Percentiles rank a stretch among this genome's conserved stretches.
Evolutionary conservation across 2,888 invertebrate genomes (phyloP).

Genomic region (Agrochola litura): DNA sequence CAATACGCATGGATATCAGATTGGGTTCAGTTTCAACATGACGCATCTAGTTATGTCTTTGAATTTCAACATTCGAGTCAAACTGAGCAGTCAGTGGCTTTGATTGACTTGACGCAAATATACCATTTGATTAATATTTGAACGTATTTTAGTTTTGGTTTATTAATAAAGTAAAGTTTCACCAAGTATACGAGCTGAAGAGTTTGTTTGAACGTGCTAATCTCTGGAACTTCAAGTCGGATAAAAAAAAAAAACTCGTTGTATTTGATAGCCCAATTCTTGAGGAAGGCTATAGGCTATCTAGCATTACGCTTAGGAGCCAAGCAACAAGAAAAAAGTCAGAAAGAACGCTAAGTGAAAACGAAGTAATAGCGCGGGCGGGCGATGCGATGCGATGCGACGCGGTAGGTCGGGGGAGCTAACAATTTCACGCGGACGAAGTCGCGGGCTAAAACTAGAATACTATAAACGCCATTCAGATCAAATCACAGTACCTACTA

Average conservation of each 20-base stretch:
- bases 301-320: too few relatives aligned
- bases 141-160: neutral
- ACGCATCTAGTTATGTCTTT: constrained; percentile 10
- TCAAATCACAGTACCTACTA: neutral
- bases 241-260: too few relatives aligned
- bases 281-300: too few relatives aligned
- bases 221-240: too few relatives aligned
- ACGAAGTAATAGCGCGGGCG: too few relatives aligned
- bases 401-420: too few relatives aligned
- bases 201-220: too few relatives aligned
- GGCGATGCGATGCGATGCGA: too few relatives aligned
- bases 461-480: neutral
- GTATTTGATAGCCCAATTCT: too few relatives aligned
- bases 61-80: neutral
- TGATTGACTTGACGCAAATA: neutral
- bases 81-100: neutral
- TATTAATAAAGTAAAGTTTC: neutral
- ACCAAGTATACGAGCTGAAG: neutral
- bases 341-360: too few relatives aligned
- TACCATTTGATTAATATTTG: neutral
- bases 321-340: too few relatives aligned
- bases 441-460: neutral
- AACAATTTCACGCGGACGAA: too few relatives aligned
- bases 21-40: neutral
- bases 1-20: neutral